Conservation (phyloP, 1,140 invertebrate genomes). For the Papilio xuthus region DNA sequence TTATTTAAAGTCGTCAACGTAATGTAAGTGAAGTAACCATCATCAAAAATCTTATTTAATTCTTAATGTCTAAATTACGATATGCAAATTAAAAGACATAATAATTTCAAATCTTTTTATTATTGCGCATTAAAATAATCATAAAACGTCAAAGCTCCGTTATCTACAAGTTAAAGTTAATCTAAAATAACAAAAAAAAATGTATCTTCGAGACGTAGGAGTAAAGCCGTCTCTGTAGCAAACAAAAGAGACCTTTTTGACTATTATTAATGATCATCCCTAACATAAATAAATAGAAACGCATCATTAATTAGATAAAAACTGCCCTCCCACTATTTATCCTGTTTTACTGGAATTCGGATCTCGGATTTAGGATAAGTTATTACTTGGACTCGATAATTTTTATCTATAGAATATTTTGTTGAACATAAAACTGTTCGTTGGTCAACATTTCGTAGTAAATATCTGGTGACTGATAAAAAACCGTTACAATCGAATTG, state of each 20-base stretch:
- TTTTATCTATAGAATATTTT: slow-evolving; percentile 16
- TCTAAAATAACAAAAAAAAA: neutral
- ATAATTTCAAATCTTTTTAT: too few species aligned
- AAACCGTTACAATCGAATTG: neutral
- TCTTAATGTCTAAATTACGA: too few species aligned
- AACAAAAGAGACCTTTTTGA: slow-evolving; percentile 49
- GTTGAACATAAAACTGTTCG: slow-evolving; percentile 6
- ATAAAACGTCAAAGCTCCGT: neutral
- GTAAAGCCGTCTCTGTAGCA: slow-evolving; percentile 42
- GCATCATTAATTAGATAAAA: slow-evolving; percentile 60
- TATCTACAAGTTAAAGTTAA: neutral
- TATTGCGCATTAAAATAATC: too few species aligned
- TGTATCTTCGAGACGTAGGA: neutral
- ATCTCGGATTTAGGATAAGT: slow-evolving; percentile 15
- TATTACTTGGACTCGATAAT: neutral
- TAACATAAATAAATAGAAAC: slow-evolving; percentile 55
- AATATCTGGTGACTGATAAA: neutral
- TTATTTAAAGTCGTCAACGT: too few species aligned
- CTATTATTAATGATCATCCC: slow-evolving; percentile 56
- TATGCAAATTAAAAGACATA: too few species aligned
- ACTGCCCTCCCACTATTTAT: slow-evolving; percentile 54
- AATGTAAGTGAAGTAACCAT: too few species aligned
- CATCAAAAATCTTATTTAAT: too few species aligned
- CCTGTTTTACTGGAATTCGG: slow-evolving; percentile 52
- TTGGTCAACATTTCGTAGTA: neutral